phyloP scores from a whole-genome alignment of 2,888 invertebrate species.

The Ferdinandea cuprea region DNA sequence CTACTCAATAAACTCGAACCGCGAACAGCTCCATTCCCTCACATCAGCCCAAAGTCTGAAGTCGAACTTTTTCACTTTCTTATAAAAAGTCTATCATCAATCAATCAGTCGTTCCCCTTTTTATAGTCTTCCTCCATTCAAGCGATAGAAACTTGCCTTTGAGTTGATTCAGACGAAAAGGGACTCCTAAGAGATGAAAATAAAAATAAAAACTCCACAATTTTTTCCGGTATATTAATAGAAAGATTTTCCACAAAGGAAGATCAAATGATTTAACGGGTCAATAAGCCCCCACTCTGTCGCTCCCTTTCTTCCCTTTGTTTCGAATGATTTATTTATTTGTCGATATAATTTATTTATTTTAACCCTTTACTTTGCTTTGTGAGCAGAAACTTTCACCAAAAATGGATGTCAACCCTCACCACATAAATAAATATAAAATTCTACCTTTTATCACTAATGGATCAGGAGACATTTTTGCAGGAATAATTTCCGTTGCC shows the following conservation, averaged over 20 bases:
- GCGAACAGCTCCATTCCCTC: too few species aligned
- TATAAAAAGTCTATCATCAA: too few species aligned
- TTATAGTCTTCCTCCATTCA: too few species aligned
- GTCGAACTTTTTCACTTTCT: too few species aligned
- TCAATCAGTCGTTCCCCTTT: too few species aligned
- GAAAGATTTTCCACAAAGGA: too few species aligned
- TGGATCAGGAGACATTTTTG: slow-evolving; percentile 7
- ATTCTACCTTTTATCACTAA: not conserved
- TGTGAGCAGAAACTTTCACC: not conserved
- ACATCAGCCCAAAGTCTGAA: too few species aligned
- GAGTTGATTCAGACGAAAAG: not conserved
- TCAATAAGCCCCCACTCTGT: not conserved
- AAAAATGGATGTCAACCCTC: not conserved
- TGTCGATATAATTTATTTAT: not conserved
- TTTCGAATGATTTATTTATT: slow-evolving; percentile 27
- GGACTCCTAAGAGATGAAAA: not conserved
- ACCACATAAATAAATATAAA: not conserved
- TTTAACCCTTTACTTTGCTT: not conserved
- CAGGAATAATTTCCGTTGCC: not conserved
- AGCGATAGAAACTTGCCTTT: too few species aligned
- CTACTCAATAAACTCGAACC: too few species aligned
- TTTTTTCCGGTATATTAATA: not conserved
- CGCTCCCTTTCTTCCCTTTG: not conserved
- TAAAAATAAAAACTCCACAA: too few species aligned
- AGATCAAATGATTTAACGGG: slow-evolving; percentile 23